Evolutionary conservation across 2,113 vertebrate genomes (phyloP).

Genomic region (Oncorhynchus gorbuscha): DNA sequence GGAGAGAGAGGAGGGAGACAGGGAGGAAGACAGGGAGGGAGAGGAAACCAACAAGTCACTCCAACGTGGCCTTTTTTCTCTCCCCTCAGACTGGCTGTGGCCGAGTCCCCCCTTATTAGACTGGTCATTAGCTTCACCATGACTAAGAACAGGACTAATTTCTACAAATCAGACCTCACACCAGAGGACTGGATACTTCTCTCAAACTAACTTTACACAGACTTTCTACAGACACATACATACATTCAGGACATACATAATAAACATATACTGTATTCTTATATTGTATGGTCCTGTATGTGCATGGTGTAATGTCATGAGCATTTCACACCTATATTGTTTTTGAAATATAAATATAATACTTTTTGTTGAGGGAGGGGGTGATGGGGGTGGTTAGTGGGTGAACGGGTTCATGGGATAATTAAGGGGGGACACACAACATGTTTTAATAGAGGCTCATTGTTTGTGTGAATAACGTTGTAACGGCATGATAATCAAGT

Average conservation of each 20-base stretch:
- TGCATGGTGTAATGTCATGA: too few relatives aligned
- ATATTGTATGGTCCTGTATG: too few relatives aligned
- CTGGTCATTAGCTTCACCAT: conserved; percentile 44
- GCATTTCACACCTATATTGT: too few relatives aligned
- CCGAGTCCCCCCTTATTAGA: not conserved
- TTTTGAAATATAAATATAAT: too few relatives aligned
- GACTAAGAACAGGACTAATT: conserved; percentile 29
- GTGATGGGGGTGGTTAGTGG: not conserved
- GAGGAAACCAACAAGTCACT: conserved; percentile 35
- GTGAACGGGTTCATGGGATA: too few relatives aligned
- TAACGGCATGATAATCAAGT: conserved; percentile 71
- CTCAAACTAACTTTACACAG: too few relatives aligned
- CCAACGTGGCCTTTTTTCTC: conserved; percentile 55
- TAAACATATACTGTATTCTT: too few relatives aligned
- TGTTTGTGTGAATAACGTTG: conserved; percentile 69
- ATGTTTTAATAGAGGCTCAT: conserved; percentile 16
- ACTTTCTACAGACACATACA: not conserved
- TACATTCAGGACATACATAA: not conserved
- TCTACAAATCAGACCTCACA: not conserved
- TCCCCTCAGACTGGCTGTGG: conserved; percentile 37
- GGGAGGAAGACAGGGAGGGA: too few relatives aligned
- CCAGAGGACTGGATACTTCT: too few relatives aligned
- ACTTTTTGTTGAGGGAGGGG: not conserved
- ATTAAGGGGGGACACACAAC: too few relatives aligned
- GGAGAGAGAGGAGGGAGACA: too few relatives aligned